A percentile compares a stretch with the other conserved stretches of the same genome.
Conservation (phyloP, 2,113 vertebrate species). For the Coptodon rendalli region DNA sequence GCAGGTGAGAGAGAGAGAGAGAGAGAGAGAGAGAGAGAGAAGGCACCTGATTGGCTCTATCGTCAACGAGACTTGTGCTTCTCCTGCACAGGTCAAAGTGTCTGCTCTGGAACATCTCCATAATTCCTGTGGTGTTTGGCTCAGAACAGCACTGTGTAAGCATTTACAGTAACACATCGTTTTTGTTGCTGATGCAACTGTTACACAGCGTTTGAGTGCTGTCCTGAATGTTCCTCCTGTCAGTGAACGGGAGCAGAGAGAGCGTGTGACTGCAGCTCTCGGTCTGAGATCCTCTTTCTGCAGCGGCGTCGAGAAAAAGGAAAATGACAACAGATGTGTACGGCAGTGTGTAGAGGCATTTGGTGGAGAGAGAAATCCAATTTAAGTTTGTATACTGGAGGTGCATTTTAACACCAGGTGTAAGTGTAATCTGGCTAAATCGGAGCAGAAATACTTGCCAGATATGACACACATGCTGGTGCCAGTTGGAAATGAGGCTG, state of each 20-base stretch:
- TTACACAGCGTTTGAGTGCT: background rate
- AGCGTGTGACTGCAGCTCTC: background rate
- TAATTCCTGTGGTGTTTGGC: background rate
- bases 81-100: background rate
- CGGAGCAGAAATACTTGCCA: background rate
- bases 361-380: constrained; percentile 3
- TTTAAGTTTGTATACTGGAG: constrained; percentile 14
- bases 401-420: constrained; percentile 45
- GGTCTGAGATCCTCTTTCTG: background rate
- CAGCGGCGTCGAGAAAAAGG: background rate
- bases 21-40: background rate
- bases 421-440: constrained; percentile 36
- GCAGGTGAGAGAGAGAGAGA: too few species aligned
- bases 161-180: background rate
- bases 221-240: background rate
- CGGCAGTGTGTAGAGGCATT: constrained; percentile 24
- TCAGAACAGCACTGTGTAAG: background rate
- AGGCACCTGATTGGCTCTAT: background rate
- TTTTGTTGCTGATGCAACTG: background rate
- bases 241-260: background rate
- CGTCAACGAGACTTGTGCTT: background rate
- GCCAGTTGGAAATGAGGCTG: constrained; percentile 33
- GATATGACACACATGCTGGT: constrained; percentile 34
- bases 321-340: constrained; percentile 31
- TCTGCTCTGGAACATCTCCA: background rate